Percentiles rank a stretch among this genome's conserved stretches.
phyloP scores from a whole-genome alignment of 2,888 invertebrate genomes.

The Eretmocerus hayati region DNA sequence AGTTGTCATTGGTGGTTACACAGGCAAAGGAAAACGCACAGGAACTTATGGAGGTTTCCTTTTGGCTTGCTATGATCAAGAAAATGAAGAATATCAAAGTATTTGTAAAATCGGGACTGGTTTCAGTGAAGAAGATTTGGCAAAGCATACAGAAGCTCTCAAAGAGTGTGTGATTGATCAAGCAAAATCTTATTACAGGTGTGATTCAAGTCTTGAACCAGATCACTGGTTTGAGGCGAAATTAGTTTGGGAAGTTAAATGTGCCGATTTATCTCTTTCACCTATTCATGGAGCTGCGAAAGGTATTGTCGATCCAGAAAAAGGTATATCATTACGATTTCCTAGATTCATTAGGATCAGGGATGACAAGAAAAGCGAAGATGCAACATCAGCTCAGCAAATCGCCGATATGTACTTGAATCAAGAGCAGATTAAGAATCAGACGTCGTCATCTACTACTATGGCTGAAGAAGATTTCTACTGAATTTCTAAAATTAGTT shows the following conservation, averaged over 20 bases:
- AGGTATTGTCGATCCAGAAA: conserved; percentile 78
- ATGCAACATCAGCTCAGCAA: conserved; percentile 86
- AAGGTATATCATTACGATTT: conserved; percentile 92
- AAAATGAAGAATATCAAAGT: conserved; percentile 85
- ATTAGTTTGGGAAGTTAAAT: conserved; percentile 93
- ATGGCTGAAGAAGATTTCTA: conserved; percentile 58
- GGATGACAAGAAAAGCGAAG: conserved; percentile 87
- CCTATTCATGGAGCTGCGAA: conserved; percentile 86
- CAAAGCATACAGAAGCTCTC: conserved; percentile 67
- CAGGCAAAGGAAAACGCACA: conserved; percentile 87
- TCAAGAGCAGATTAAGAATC: conserved; percentile 85
- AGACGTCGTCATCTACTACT: conserved; percentile 39
- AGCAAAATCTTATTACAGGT: conserved; percentile 76
- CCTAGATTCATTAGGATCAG: conserved; percentile 86
- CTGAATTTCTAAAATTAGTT: conserved; percentile 33
- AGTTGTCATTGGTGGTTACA: conserved; percentile 91
- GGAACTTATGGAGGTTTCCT: conserved; percentile 93
- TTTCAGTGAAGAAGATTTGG: conserved; percentile 86
- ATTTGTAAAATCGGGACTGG: conserved; percentile 94
- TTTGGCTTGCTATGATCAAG: conserved; percentile 85
- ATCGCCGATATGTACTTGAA: conserved; percentile 83
- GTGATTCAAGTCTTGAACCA: conserved; percentile 64
- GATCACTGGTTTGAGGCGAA: conserved; percentile 87
- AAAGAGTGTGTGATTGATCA: conserved; percentile 66
- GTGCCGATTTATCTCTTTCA: conserved; percentile 94